Evolutionary conservation across 2,113 vertebrate species (phyloP).

Genomic region (Capra hircus): DNA sequence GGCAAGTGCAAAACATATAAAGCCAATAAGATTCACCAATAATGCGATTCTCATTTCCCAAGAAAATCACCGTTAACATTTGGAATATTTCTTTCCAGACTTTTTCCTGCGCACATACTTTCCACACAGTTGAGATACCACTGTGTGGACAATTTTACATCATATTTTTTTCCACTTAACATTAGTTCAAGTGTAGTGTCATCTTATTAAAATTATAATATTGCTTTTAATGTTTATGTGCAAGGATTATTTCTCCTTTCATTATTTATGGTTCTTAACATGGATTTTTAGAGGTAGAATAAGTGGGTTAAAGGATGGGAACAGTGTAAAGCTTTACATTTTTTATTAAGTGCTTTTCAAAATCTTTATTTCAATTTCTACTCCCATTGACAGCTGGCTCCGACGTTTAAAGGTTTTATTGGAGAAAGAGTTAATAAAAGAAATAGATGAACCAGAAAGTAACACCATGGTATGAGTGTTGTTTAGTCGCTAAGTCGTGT

Average conservation of each 20-base stretch:
- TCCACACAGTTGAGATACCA: not conserved
- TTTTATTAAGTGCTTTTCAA: not conserved
- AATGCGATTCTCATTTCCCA: not conserved
- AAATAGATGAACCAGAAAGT: slow-evolving; percentile 13
- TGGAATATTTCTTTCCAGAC: slow-evolving; percentile 7
- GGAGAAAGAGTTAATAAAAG: not conserved
- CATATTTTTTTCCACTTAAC: slow-evolving; percentile 3
- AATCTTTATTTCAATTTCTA: not conserved
- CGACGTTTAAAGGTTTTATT: not conserved
- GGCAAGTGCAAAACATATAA: not conserved
- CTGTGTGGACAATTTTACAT: not conserved
- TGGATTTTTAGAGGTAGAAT: not conserved
- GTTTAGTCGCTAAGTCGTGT: not conserved
- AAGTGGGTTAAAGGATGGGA: not conserved
- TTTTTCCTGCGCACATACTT: not conserved
- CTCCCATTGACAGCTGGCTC: not conserved
- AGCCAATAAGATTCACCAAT: not conserved
- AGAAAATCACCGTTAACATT: slow-evolving; percentile 15
- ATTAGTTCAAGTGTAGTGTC: not conserved
- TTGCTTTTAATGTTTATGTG: not conserved
- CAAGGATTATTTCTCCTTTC: not conserved
- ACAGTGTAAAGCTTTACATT: not conserved
- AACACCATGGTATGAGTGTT: not conserved
- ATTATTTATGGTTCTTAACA: not conserved
- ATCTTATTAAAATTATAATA: not conserved